phyloP scores from a whole-genome alignment of 2,797 vertebrate genomes.

The Argentina silus region DNA sequence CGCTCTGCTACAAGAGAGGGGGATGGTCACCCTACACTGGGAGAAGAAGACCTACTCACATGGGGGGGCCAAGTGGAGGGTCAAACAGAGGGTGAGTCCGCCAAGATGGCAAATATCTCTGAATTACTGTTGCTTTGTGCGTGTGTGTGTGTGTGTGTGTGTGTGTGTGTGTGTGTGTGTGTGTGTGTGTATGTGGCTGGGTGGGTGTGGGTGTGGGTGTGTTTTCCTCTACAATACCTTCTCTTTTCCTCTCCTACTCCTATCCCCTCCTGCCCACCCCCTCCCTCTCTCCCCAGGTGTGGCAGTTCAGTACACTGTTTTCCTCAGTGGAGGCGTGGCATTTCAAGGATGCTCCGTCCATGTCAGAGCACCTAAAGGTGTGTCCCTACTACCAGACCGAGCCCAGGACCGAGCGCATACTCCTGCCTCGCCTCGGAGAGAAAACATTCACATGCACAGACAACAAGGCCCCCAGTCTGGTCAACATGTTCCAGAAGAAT shows the following conservation, averaged over 20 bases:
- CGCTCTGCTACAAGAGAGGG: constrained; percentile 88
- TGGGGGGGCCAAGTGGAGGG: constrained; percentile 56
- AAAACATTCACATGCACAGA: constrained; percentile 34
- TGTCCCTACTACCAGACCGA: constrained; percentile 88
- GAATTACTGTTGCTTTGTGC: background rate
- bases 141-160: background rate
- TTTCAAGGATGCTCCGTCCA: constrained; percentile 72
- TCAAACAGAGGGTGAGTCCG: constrained; percentile 52
- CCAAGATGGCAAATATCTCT: background rate
- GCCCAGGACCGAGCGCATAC: constrained; percentile 78
- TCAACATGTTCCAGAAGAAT: constrained; percentile 67
- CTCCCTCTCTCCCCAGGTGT: constrained; percentile 76
- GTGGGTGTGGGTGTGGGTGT: background rate
- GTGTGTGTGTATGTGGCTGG: background rate
- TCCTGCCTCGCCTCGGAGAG: constrained; percentile 75
- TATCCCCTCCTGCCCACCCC: background rate
- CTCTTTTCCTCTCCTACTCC: background rate
- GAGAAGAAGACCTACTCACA: constrained; percentile 84
- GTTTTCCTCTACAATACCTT: background rate
- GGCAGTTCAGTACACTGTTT: constrained; percentile 95
- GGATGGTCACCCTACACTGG: constrained; percentile 94
- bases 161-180: background rate
- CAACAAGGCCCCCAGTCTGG: constrained; percentile 70
- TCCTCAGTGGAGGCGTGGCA: constrained; percentile 86
- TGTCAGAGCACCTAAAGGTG: constrained; percentile 88